phyloP scores from a whole-genome alignment of 2,113 vertebrate genomes.

The Nycticryphes semicollaris region DNA sequence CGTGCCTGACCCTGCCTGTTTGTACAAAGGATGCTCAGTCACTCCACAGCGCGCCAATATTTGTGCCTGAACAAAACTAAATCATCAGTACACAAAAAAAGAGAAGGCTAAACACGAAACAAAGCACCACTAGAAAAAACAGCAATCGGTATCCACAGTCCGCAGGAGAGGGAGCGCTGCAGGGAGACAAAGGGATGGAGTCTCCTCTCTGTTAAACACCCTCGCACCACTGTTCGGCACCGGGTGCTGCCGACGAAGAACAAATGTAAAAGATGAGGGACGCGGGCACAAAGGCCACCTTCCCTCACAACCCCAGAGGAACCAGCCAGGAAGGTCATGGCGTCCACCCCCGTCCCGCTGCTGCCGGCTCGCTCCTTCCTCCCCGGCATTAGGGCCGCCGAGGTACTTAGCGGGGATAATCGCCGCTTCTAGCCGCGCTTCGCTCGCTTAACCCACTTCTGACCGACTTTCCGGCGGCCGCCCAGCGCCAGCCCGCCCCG shows the following conservation, averaged over 20 bases:
- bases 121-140: fast-evolving
- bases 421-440: not conserved
- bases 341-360: not conserved
- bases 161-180: fast-evolving
- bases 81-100: fast-evolving
- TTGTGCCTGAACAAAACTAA: fast-evolving
- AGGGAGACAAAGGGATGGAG: not conserved
- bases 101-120: fast-evolving
- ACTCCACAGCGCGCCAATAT: fast-evolving
- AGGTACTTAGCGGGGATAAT: not conserved
- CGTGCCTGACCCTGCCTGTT: too few relatives aligned
- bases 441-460: not conserved
- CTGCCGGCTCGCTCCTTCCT: not conserved
- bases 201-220: fast-evolving
- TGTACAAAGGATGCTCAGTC: not conserved
- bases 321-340: too few relatives aligned
- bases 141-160: fast-evolving
- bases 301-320: fast-evolving
- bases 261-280: fast-evolving
- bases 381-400: not conserved
- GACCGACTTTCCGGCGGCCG: not conserved
- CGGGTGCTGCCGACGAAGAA: not conserved
- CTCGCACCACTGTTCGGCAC: not conserved
- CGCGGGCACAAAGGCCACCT: not conserved
- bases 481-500: not conserved